Percentiles rank a stretch among this genome's conserved stretches.
Evolutionary conservation across 2,113 vertebrate genomes (phyloP).

Genomic region (Pyxicephalus adspersus): DNA sequence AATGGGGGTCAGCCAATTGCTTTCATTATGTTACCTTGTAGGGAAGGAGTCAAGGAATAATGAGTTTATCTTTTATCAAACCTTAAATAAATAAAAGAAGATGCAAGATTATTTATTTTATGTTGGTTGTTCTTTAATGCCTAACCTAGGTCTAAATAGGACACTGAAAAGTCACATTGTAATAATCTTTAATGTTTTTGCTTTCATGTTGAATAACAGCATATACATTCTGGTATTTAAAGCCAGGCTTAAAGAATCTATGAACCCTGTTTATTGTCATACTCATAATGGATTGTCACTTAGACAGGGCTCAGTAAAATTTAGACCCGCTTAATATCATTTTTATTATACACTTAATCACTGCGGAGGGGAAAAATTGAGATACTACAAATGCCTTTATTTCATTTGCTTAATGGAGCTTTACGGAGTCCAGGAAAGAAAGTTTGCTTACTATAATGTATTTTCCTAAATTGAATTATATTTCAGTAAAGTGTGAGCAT

Average conservation of each 20-base stretch:
- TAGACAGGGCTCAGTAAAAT: slow-evolving; percentile 63
- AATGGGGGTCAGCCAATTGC: no score
- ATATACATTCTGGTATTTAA: background rate
- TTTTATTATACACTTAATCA: slow-evolving; percentile 71
- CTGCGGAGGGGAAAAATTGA: slow-evolving; percentile 61
- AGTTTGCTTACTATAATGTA: slow-evolving; percentile 62
- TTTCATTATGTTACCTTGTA: no score
- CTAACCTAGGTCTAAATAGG: no score
- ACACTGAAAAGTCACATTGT: no score
- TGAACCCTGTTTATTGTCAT: slow-evolving; percentile 61
- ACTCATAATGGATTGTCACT: slow-evolving; percentile 60
- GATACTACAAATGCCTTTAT: slow-evolving; percentile 64
- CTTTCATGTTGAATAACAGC: background rate
- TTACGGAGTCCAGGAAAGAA: slow-evolving; percentile 58
- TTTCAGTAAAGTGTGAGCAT: slow-evolving; percentile 54
- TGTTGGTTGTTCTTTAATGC: no score
- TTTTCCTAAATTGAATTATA: slow-evolving; percentile 58
- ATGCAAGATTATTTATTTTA: no score
- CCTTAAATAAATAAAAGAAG: no score
- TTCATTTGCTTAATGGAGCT: slow-evolving; percentile 70
- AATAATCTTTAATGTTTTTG: no score
- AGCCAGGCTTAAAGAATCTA: slow-evolving; percentile 45
- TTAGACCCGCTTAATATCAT: slow-evolving; percentile 65
- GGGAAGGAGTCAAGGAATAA: no score
- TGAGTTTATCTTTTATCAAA: no score